Evolutionary conservation across 1,140 invertebrate species (phyloP).

Genomic region (Cherax quadricarinatus): DNA sequence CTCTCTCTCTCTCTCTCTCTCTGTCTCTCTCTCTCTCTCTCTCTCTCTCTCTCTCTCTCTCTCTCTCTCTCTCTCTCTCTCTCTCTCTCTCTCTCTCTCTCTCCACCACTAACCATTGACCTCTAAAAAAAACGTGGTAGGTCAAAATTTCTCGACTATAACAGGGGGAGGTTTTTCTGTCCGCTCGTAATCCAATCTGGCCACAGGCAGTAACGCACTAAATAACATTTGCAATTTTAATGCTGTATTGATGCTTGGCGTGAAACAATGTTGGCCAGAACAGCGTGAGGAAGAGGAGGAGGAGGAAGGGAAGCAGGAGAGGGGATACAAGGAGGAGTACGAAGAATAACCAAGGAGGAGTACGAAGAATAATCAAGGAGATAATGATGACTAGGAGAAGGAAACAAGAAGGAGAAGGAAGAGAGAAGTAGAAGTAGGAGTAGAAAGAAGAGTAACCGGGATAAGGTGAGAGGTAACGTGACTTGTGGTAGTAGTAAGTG

Average conservation of each 20-base stretch:
- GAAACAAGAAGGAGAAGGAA: neutral
- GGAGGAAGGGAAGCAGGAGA: neutral
- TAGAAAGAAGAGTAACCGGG: too few relatives aligned
- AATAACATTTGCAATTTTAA: slow-evolving; percentile 62
- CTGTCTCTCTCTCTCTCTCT: too few relatives aligned
- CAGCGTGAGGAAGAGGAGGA: neutral
- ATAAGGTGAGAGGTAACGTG: neutral
- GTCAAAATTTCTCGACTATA: slow-evolving; percentile 31
- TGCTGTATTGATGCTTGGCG: slow-evolving; percentile 30
- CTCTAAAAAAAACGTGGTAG: neutral
- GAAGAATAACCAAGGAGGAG: neutral
- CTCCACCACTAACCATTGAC: neutral
- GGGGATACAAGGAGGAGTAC: too few relatives aligned
- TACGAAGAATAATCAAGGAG: neutral
- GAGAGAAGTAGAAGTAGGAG: too few relatives aligned
- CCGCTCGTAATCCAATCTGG: slow-evolving; percentile 41
- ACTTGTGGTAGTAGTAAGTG: neutral
- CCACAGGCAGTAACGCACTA: slow-evolving; percentile 40
- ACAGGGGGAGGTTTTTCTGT: slow-evolving; percentile 21
- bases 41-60: neutral
- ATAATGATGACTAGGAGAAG: neutral
- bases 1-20: too few relatives aligned
- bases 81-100: slow-evolving; percentile 16
- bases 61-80: slow-evolving; percentile 9
- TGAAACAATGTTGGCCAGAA: slow-evolving; percentile 28